Percentiles rank a stretch among this genome's conserved stretches.
Evolutionary conservation across 2,888 invertebrate species (phyloP).

Genomic region (Caradrina kadenii): DNA sequence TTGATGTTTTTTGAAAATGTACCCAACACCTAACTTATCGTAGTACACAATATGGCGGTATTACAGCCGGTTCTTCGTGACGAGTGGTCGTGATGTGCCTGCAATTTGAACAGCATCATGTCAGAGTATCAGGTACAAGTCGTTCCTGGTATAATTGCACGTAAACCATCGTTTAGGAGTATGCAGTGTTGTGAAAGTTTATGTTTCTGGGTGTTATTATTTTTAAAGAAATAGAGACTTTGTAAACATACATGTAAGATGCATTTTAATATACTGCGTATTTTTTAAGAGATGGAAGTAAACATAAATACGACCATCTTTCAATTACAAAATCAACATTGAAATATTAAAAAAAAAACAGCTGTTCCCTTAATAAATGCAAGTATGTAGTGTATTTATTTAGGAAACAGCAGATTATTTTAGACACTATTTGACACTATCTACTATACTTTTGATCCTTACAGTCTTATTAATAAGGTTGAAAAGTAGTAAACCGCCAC

Average conservation of each 20-base stretch:
- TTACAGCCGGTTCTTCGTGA: slow-evolving; percentile 58
- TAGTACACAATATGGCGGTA: slow-evolving; percentile 23
- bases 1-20: slow-evolving; percentile 18
- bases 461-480: no score
- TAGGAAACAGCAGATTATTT: no score
- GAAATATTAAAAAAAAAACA: no score
- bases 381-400: no score
- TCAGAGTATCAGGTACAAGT: slow-evolving; percentile 61
- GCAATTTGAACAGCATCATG: slow-evolving; percentile 66
- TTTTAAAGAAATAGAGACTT: background rate
- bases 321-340: no score
- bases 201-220: slow-evolving; percentile 9
- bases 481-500: no score
- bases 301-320: no score
- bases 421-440: no score
- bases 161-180: slow-evolving; percentile 41
- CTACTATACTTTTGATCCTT: no score
- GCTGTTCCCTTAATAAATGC: no score
- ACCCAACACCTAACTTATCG: slow-evolving; percentile 31
- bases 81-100: slow-evolving; percentile 65
- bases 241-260: background rate
- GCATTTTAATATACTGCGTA: background rate
- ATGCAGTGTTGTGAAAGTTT: slow-evolving; percentile 28
- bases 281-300: no score
- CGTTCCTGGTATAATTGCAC: slow-evolving; percentile 53